Percentiles rank a stretch among this genome's conserved stretches.
Evolutionary conservation across 1,140 invertebrate genomes (phyloP).

Genomic region (Cotesia typhae): DNA sequence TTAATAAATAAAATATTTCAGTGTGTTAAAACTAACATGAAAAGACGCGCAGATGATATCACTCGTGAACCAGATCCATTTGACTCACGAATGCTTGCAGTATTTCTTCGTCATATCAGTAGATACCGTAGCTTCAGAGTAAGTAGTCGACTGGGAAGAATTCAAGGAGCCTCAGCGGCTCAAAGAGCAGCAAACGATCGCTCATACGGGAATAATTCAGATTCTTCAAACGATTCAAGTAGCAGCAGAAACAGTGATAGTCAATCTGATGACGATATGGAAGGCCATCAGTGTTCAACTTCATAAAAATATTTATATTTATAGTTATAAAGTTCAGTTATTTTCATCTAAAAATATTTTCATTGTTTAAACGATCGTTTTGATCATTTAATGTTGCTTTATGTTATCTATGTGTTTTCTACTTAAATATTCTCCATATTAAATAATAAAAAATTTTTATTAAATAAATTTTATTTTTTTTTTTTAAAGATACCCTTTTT

Average conservation of each 20-base stretch:
- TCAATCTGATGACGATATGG: slow-evolving; percentile 10
- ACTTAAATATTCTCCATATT: too few relatives aligned
- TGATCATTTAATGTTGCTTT: too few relatives aligned
- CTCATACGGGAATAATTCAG: slow-evolving; percentile 14
- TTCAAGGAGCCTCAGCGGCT: not conserved
- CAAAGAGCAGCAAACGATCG: not conserved
- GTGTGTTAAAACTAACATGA: slow-evolving; percentile 64
- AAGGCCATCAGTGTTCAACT: slow-evolving; percentile 27
- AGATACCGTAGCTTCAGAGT: slow-evolving; percentile 10
- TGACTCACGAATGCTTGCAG: slow-evolving; percentile 20
- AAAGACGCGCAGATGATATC: slow-evolving; percentile 56
- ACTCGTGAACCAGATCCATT: slow-evolving; percentile 7
- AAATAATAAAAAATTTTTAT: too few relatives aligned
- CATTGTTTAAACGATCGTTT: too few relatives aligned
- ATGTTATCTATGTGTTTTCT: too few relatives aligned
- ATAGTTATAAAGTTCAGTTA: not conserved
- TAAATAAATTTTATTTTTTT: too few relatives aligned
- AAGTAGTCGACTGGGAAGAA: not conserved
- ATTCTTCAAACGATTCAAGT: slow-evolving; percentile 18
- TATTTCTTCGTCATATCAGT: slow-evolving; percentile 27
- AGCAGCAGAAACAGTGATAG: slow-evolving; percentile 11
- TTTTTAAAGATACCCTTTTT: too few relatives aligned
- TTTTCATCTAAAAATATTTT: not conserved
- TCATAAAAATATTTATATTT: slow-evolving; percentile 21
- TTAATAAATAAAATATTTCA: slow-evolving; percentile 30